Conservation (phyloP, 2,113 vertebrate genomes). For the Pygoscelis antarcticus region DNA sequence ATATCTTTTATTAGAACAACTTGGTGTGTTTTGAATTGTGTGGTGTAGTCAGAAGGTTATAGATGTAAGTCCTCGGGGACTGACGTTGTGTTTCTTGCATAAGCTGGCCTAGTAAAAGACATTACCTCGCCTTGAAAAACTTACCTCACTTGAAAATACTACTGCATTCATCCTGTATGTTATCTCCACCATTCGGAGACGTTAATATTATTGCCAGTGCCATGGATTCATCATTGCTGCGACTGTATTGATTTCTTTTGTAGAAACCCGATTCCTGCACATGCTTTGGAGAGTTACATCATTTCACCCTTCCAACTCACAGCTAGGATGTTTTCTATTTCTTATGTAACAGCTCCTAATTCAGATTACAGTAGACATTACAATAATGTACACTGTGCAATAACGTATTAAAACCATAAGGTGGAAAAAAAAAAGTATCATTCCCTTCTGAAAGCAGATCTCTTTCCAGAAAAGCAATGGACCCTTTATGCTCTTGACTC, state of each 20-base stretch:
- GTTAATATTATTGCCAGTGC: background rate
- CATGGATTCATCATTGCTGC: background rate
- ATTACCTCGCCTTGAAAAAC: background rate
- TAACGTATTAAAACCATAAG: background rate
- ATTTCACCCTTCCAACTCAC: background rate
- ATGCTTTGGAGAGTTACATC: background rate
- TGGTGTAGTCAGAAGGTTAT: background rate
- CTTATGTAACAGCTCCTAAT: slow-evolving; percentile 9
- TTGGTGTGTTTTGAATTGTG: slow-evolving; percentile 12
- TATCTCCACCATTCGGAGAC: background rate
- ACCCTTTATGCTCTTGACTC: background rate
- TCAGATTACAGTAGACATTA: slow-evolving; percentile 2
- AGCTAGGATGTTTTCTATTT: slow-evolving; percentile 6
- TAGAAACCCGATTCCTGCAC: background rate
- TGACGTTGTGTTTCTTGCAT: background rate
- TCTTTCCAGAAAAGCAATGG: background rate
- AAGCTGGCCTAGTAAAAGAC: background rate
- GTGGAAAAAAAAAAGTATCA: background rate
- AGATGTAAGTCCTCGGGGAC: background rate
- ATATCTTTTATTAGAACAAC: background rate
- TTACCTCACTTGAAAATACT: background rate
- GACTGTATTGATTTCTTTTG: background rate
- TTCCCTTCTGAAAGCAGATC: background rate
- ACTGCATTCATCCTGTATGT: background rate
- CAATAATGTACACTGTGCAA: background rate